These are phyloP conservation scores for Bathynomus jamesi DNA, from an alignment of 1,140 invertebrate species.

Conservation along the genomic window DNA sequence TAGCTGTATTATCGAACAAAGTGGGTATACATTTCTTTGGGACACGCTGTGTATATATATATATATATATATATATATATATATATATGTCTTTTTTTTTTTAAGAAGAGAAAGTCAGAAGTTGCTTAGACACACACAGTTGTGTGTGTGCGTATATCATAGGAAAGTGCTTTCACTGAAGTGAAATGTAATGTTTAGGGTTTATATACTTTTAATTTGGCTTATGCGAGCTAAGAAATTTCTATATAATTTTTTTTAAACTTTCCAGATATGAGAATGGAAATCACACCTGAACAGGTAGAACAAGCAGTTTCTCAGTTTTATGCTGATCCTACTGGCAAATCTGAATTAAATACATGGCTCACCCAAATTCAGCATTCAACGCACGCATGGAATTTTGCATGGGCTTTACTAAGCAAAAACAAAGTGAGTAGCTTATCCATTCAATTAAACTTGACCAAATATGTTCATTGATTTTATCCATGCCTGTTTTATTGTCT, in stretches of 20 bases:
- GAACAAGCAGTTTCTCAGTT: conserved; percentile 33
- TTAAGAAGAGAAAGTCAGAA: too few species aligned
- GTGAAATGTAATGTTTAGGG: too few species aligned
- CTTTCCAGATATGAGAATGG: conserved; percentile 19
- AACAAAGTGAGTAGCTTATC: conserved; percentile 17
- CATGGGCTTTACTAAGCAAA: conserved; percentile 28
- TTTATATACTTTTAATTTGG: too few species aligned
- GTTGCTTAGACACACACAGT: too few species aligned
- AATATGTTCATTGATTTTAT: background rate
- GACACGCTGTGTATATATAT: too few species aligned
- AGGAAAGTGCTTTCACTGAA: too few species aligned
- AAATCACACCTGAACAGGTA: conserved; percentile 32
- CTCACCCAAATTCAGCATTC: conserved; percentile 33
- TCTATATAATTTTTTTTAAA: background rate
- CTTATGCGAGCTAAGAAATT: too few species aligned
- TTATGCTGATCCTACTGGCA: conserved; percentile 31
- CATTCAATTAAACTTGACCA: background rate
- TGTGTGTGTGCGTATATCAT: too few species aligned
- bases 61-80: too few species aligned
- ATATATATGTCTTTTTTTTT: too few species aligned
- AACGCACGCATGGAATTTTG: conserved; percentile 35
- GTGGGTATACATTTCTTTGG: too few species aligned
- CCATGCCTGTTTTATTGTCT: background rate
- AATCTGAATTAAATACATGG: conserved; percentile 31
- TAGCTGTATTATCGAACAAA: too few species aligned